Conservation (phyloP, 2,888 invertebrate species). For the Drosophila meridionalis region DNA sequence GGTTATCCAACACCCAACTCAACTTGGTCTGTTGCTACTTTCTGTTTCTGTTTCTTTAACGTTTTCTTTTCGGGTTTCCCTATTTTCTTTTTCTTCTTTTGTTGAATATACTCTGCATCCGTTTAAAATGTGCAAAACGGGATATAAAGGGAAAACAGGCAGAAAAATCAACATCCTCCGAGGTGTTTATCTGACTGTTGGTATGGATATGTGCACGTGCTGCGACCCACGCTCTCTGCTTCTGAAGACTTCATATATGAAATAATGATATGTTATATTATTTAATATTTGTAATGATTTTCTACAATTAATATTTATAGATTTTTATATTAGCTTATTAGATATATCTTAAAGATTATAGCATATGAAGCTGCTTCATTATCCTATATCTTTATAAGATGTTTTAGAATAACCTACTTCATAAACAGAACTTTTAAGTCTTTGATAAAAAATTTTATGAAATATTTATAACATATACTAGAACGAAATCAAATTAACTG, state of each 20-base stretch:
- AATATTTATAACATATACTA: too few relatives aligned
- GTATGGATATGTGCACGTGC: neutral
- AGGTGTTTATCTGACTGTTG: neutral
- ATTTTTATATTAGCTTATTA: neutral
- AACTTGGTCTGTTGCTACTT: constrained; percentile 31
- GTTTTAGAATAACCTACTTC: neutral
- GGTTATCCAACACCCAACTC: constrained; percentile 48
- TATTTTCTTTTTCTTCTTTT: neutral
- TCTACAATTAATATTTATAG: neutral
- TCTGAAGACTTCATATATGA: neutral
- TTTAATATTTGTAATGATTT: too few relatives aligned
- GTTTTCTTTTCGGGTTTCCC: constrained; percentile 6
- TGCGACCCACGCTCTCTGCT: neutral
- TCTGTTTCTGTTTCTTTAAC: constrained; percentile 18
- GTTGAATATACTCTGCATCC: constrained; percentile 5
- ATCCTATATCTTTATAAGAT: neutral
- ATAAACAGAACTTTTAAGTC: too few relatives aligned
- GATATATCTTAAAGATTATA: neutral
- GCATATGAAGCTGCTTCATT: neutral
- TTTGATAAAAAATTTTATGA: neutral
- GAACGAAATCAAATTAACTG: neutral
- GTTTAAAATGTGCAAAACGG: neutral
- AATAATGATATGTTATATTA: too few relatives aligned
- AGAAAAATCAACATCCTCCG: neutral
- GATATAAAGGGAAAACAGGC: neutral